Percentiles rank a stretch among this genome's conserved stretches.
phyloP scores from a whole-genome alignment of 2,113 vertebrate species.

The Solenodon paradoxus region DNA sequence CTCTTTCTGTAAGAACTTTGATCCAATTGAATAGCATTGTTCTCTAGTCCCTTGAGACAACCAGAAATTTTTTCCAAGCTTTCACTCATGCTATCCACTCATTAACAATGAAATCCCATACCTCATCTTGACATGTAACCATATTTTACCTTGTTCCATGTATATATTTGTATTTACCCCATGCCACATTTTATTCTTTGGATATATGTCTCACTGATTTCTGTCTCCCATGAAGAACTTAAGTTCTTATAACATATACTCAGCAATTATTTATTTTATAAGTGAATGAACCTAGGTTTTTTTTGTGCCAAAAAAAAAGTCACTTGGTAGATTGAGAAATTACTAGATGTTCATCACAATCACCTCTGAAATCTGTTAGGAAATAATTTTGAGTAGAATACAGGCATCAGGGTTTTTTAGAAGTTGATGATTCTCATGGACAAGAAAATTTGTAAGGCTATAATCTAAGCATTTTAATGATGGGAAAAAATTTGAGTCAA shows the following conservation, averaged over 20 bases:
- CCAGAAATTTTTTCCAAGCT: background rate
- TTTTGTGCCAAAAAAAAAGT: background rate
- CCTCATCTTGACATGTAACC: background rate
- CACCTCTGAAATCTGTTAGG: background rate
- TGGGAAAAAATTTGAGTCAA: background rate
- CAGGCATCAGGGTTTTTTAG: background rate
- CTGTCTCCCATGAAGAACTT: background rate
- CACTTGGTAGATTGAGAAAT: background rate
- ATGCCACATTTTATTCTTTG: background rate
- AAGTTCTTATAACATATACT: background rate
- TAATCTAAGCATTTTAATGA: background rate
- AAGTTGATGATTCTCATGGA: background rate
- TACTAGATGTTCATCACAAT: background rate
- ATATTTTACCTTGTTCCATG: background rate
- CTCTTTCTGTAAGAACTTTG: background rate
- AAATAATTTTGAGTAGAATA: background rate
- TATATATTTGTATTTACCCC: background rate
- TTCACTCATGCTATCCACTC: background rate
- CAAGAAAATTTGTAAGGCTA: background rate
- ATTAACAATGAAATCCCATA: background rate
- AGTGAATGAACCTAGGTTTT: background rate
- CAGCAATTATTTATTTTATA: conserved; percentile 13
- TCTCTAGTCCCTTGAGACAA: background rate
- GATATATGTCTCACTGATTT: background rate
- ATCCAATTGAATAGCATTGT: background rate